Percentiles rank a stretch among this genome's conserved stretches.
Conservation (phyloP, 1,140 invertebrate species). For the Zaprionus gabonicus region DNA sequence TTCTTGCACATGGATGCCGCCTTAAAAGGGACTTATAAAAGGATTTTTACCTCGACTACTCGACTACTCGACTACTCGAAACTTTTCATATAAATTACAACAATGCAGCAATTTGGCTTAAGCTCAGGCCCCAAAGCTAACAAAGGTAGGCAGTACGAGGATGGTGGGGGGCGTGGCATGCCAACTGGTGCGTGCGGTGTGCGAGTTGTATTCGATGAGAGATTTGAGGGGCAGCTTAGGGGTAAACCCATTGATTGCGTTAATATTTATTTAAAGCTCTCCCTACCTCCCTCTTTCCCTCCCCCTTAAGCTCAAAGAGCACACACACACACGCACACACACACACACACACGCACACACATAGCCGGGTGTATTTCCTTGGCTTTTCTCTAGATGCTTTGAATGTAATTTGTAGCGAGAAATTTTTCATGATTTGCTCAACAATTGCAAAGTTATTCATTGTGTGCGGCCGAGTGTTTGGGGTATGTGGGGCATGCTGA, state of each 20-base stretch:
- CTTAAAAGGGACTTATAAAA: slow-evolving; percentile 7
- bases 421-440: slow-evolving; percentile 79
- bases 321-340: slow-evolving; percentile 15
- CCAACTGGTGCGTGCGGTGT: neutral
- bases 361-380: neutral
- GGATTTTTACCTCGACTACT: slow-evolving; percentile 12
- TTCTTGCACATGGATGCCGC: neutral
- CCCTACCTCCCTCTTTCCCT: neutral
- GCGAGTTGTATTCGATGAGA: neutral
- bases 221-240: slow-evolving; percentile 23
- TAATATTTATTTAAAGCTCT: slow-evolving; percentile 77
- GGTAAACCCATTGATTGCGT: slow-evolving; percentile 41
- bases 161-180: neutral
- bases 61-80: slow-evolving; percentile 32
- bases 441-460: slow-evolving; percentile 56
- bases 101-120: slow-evolving; percentile 57
- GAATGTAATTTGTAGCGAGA: slow-evolving; percentile 75
- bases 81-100: slow-evolving; percentile 79
- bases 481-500: neutral
- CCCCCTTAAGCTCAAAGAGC: slow-evolving; percentile 12
- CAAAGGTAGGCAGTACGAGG: slow-evolving; percentile 15
- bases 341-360: slow-evolving; percentile 19
- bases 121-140: slow-evolving; percentile 32
- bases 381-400: slow-evolving; percentile 56
- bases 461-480: slow-evolving; percentile 3